Conservation (phyloP, 2,797 vertebrate genomes). For the Eidolon dupreanum region DNA sequence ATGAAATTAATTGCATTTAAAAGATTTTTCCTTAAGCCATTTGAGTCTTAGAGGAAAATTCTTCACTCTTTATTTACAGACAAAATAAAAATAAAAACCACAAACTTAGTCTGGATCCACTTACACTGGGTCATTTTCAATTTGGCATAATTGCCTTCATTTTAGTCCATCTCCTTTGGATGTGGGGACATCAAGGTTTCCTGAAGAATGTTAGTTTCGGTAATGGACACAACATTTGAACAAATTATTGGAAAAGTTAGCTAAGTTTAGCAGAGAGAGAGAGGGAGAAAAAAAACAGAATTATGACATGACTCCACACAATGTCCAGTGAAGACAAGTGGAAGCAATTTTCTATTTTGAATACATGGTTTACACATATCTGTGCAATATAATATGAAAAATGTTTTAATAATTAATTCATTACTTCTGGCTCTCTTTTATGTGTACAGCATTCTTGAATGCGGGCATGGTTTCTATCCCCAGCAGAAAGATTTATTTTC, state of each 20-base stretch:
- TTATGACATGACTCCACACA: background rate
- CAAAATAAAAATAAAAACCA: background rate
- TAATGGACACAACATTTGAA: background rate
- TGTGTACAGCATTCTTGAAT: background rate
- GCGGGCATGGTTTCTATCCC: background rate
- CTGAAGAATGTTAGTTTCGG: background rate
- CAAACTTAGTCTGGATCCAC: background rate
- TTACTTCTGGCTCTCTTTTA: background rate
- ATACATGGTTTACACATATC: background rate
- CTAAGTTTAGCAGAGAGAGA: background rate
- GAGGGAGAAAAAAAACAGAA: background rate
- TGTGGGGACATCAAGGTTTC: background rate
- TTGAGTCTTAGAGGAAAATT: background rate
- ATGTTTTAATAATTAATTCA: background rate
- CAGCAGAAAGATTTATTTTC: background rate
- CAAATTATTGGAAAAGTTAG: background rate
- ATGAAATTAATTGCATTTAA: background rate
- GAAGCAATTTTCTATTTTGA: background rate
- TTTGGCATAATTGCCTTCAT: no score
- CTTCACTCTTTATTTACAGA: background rate
- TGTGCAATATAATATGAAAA: background rate
- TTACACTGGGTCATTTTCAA: background rate
- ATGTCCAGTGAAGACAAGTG: background rate
- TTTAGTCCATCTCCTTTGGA: background rate
- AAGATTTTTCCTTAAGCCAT: background rate